Evolutionary conservation across 2,113 vertebrate genomes (phyloP), one percentile per base, ranked within the genome.

Genomic region (Cathartes aura): DNA sequence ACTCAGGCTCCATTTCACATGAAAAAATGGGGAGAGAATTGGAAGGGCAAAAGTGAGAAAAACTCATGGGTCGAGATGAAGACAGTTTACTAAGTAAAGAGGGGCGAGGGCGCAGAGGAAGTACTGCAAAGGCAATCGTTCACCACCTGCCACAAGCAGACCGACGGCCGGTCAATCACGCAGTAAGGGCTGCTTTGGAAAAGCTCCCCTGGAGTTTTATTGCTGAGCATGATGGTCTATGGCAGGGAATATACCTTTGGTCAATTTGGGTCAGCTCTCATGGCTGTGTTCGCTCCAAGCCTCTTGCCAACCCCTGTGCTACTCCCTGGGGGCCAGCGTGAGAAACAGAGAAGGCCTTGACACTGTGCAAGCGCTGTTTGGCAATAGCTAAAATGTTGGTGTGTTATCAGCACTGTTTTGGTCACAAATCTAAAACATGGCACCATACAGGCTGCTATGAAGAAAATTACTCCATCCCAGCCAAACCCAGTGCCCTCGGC

Each of bases 301-400:
- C 19, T 73, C 67, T 67, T 74, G 40, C 32, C 15, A 78, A 53
- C 7, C 40, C 8, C 66, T 66, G 6, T 43, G 23, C 26, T 53
- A 8, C 55, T 58, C 42, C n/a, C 62, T 38, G 11, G 21, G n/a
- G 36, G 12, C 7, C 47, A 38, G 36, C 4, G 2, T 2, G 38
- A n/a, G 47, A 58, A 56, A 32, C 22, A 75, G 38, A 36, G 32
- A 7, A 7, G 5, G 23, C 21, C 53, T 12, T 76, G 58, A 40
- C 15, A 12, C 30, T 0, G 2, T 56, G 15, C 20, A 53, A 72
- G 42, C 26, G 3, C 21, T 40, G 32, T 26, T 50, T 0, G 1
- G n/a, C 68, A 56, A 19, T 4, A 70, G 26, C 15, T 55, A 7
- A 64, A 60, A 36, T 6, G 1, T 4, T 7, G 24, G 3, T 15